Percentiles rank a stretch among this genome's conserved stretches.
Evolutionary conservation across 2,888 invertebrate genomes (phyloP).

Genomic region (Entomobrya proxima): DNA sequence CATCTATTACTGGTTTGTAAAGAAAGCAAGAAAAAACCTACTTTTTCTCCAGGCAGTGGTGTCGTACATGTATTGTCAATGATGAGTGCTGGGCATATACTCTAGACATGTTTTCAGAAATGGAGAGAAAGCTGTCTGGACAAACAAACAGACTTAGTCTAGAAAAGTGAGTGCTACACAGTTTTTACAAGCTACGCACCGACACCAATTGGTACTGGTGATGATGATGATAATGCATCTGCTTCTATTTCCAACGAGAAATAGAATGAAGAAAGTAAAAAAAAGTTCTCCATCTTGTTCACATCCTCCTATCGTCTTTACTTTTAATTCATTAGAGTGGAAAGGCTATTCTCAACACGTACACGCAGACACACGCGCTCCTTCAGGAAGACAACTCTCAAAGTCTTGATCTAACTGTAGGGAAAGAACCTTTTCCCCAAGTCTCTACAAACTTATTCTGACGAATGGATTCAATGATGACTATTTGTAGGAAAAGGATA

Average conservation of each 20-base stretch:
- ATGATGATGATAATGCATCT: background rate
- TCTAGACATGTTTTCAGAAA: too few relatives aligned
- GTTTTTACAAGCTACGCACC: too few relatives aligned
- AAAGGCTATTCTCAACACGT: conserved; percentile 74
- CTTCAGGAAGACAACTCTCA: conserved; percentile 63
- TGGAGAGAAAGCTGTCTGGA: conserved; percentile 14
- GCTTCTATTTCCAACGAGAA: background rate
- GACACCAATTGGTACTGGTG: conserved; percentile 15
- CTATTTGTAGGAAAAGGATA: conserved; percentile 10
- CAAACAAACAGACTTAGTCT: conserved; percentile 14
- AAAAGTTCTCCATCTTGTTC: conserved; percentile 62
- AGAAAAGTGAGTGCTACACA: conserved; percentile 11
- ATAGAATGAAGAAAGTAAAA: background rate
- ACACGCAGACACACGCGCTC: conserved; percentile 9
- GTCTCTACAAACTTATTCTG: background rate
- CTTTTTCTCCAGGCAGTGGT: background rate
- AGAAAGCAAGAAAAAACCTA: background rate
- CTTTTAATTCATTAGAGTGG: conserved; percentile 75
- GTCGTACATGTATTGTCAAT: background rate
- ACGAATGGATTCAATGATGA: background rate
- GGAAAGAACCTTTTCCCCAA: background rate
- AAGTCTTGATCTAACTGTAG: conserved; percentile 17
- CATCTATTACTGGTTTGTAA: background rate
- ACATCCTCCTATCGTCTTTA: conserved; percentile 10
- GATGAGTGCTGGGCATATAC: too few relatives aligned